These are phyloP conservation scores for Amorpha juglandis DNA, from an alignment of 2,888 invertebrate genomes.

Conservation along the genomic window DNA sequence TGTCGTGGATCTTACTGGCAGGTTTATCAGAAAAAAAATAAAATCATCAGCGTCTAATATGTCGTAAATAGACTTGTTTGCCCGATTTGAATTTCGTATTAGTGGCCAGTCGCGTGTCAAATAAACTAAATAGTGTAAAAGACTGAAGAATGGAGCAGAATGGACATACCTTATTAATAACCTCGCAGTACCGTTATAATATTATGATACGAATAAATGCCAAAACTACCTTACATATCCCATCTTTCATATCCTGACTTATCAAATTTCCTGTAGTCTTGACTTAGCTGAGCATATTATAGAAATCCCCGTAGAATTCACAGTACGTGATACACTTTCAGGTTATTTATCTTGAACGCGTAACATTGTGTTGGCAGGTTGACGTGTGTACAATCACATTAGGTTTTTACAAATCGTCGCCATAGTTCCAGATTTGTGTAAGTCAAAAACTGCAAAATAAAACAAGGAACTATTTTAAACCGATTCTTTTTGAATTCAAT, in stretches of 20 bases:
- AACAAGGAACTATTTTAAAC: not conserved
- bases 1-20: too few species aligned
- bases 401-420: not conserved
- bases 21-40: too few species aligned
- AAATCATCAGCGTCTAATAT: too few species aligned
- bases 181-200: not conserved
- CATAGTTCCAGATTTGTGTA: not conserved
- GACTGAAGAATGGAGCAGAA: too few species aligned
- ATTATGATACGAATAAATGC: not conserved
- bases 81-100: too few species aligned
- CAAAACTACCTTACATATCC: not conserved
- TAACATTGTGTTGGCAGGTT: conserved; percentile 24
- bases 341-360: conserved; percentile 23
- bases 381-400: conserved; percentile 6
- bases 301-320: conserved; percentile 12
- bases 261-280: conserved; percentile 22
- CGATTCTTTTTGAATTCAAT: not conserved
- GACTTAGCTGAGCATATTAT: conserved; percentile 5
- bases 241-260: conserved; percentile 8
- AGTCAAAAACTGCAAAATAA: conserved; percentile 1
- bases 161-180: too few species aligned
- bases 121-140: too few species aligned
- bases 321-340: conserved; percentile 22
- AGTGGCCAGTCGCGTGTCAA: too few species aligned
- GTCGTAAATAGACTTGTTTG: too few species aligned